Base-by-base conservation (phyloP, 1,140 invertebrate genomes). In the Bombus picipes region DNA sequence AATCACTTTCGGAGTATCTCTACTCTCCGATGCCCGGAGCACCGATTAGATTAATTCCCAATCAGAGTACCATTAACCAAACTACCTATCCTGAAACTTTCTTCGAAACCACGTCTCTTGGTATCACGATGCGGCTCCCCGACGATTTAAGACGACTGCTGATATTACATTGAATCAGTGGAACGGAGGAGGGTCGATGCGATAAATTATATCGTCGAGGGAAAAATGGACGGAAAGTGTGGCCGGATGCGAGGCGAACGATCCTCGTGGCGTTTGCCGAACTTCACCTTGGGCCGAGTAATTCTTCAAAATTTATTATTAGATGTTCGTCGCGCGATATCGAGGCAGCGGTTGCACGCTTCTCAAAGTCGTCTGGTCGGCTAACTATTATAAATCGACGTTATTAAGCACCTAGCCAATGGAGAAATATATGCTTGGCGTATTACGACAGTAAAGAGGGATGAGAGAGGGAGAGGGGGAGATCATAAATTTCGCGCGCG, bases 251-350 rank as follows among this genome's bases (percentile, higher is more conserved):
- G 39, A 43, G 39, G 9, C 57, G 15, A 25, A 28, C 62, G 62
- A 66, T 47, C 66, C 41, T 34, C 37, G 37, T 2, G 34, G 6
- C 32, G 37, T 81, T 74, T 34, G 43, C 43, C 41, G 18, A 78
- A 83, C 62, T 68, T 65, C 65, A 83, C 73, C 81, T 75, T n/a
- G 62, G 81, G 32, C 32, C 13, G 43, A 41, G 65, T 43, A 70
- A 77, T 84, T 84, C 47, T 68, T 84, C 65, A 78, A 71, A 79
- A 84, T 83, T 77, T 83, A 77, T 71, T 78, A 79, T 79, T 71
- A 79, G 75, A 47, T n/a, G 65, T 39, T 15, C 47, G 73, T 70
- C 59, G 59, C 59, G 13, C 75, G 65, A 71, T 79, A 84, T 78
- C 66, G 82, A 83, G 62, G 59, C 53, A 73, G 39, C 81, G 81